Evolutionary conservation across 2,113 vertebrate genomes (phyloP), one percentile per base, ranked within the genome.

Genomic region (Esox niger): DNA sequence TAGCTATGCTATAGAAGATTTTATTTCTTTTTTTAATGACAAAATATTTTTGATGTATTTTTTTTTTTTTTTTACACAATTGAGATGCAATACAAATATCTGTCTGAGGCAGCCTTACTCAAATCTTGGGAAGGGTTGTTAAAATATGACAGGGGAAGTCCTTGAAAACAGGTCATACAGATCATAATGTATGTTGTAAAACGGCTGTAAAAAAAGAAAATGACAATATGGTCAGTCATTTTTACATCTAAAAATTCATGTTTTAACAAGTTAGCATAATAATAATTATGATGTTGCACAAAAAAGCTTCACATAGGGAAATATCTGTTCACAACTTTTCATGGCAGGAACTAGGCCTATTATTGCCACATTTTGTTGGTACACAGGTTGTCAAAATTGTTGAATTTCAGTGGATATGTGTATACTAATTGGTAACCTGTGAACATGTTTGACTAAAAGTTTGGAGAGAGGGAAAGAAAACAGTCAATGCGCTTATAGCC

Each of bases 81-180:
- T 85, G 66, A 88, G 88, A 91, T 92, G 91, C 90, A 92, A 92
- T 91, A 92, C 77, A 82, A 81, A 69, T 80, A 75, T 79, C 70
- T 81, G 71, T n/a, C n/a, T 54, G 71, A 77, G 72, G 82, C 64
- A 84, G 85, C 76, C 82, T 83, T 85, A 82, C 74, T 61, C 61
- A 63, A 52, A 70, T 69, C 68, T 54, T 4, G 47, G n/a, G 29
- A 64, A 31, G 49, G 69, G 76, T 71, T 66, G 72, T 74, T 65
- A 66, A 76, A 47, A 75, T 46, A 32, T 38, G 59, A n/a, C 62
- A 66, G 38, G 60, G 79, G 72, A 33, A 63, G 58, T 66, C 70
- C 25, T 63, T 68, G 23, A 80, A 71, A 73, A 69, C 65, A 33
- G 74, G 77, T 75, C 68, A 54, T 82, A n/a, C n/a, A n/a, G n/a